Evolutionary conservation across 2,113 vertebrate genomes (phyloP).

Genomic region (Odontophorus gujanensis): DNA sequence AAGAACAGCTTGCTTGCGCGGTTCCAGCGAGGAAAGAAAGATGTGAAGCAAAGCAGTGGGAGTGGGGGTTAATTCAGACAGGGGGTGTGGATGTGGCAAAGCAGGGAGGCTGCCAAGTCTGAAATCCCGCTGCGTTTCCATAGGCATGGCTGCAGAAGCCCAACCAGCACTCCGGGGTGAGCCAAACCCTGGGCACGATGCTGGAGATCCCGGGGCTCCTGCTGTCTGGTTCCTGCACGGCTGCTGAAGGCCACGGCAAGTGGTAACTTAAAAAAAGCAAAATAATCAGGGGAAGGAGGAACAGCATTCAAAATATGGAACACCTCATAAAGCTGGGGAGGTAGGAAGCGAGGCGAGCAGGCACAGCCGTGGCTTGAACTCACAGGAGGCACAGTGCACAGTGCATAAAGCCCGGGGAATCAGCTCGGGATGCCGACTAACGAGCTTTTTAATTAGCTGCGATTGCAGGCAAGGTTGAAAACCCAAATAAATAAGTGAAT

Average conservation of each 20-base stretch:
- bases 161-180: background rate
- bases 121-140: conserved; percentile 14
- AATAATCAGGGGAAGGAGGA: background rate
- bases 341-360: conserved; percentile 18
- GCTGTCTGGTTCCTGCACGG: background rate
- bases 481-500: conserved; percentile 67
- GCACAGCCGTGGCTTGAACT: background rate
- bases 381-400: background rate
- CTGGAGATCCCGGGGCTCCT: too few species aligned
- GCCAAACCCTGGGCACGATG: too few species aligned
- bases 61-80: background rate
- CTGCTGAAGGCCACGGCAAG: background rate
- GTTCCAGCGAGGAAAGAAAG: background rate
- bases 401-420: conserved; percentile 40
- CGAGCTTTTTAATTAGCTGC: conserved; percentile 70
- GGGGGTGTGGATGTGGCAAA: background rate
- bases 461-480: conserved; percentile 48
- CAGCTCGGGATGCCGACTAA: conserved; percentile 58
- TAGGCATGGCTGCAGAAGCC: conserved; percentile 17
- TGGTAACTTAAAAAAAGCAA: background rate
- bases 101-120: background rate
- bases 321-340: conserved; percentile 62
- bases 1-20: background rate
- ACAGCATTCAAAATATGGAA: conserved; percentile 53
- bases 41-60: background rate